Base-by-base conservation (phyloP, 2,797 vertebrate species). In the Rhabdomys pumilio region DNA sequence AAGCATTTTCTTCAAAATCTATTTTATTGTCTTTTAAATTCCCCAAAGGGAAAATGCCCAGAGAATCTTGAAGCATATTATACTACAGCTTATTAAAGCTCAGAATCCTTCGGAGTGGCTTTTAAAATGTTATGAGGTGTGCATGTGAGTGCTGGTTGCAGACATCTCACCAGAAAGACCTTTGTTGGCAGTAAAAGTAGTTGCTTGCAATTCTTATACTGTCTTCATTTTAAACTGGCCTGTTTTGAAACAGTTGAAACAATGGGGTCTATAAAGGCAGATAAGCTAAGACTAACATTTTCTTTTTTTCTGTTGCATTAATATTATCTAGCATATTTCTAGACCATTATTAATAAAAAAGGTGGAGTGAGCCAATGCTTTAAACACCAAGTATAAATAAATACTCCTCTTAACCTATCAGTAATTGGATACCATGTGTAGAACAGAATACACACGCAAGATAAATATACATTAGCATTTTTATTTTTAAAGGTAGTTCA, bases 1-100 rank as follows among this genome's bases (percentile, higher is more conserved):
- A 83, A 82, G 67, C 88, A 41, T 82, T 90, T 92, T 93, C 82
- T 20, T 72, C 57, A 34, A 92, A 69, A 65, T 90, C 55, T 92
- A 20, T 83, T 95, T 96, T 88, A 95, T 82, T 96, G 76, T 97
- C 55, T 96, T 65, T 97, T 96, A 91, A 96, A 86, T 88, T 96
- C 47, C 87, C n/a, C 72, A 31, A 80, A 91, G 73, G 65, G 77
- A 96, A 94, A 67, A 29, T 50, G 31, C 38, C 26, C 59, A 86
- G 44, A 94, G 83, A 69, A 59, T 29, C 65, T 86, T 69, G 72
- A 75, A 91, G 73, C 89, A 20, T 79, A 69, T 31, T 90, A 3
- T 84, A 12, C 47, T 79, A 34, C 11, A 53, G 41, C 15, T 77
- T 96, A 55, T 1, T 93, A 91, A 86, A 73, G 67, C 83, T 88